Evolutionary conservation across 2,113 vertebrate genomes (phyloP).

Genomic region (Rhagologus leucostigma): DNA sequence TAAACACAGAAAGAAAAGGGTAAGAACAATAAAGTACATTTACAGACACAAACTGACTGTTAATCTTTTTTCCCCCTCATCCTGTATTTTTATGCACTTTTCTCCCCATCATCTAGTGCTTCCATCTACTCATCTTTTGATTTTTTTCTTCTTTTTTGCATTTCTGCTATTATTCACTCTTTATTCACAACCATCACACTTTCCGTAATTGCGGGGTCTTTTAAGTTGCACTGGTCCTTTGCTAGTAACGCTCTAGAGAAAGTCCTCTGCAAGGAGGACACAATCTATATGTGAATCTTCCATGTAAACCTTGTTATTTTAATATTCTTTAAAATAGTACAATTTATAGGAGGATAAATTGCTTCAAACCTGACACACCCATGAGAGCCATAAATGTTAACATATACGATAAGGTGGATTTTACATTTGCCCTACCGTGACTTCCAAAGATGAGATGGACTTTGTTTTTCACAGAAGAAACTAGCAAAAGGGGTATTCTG

Average conservation of each 20-base stretch:
- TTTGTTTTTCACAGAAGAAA: neutral
- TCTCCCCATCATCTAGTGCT: neutral
- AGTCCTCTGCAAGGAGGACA: neutral
- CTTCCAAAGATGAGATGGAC: neutral
- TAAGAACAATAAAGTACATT: neutral
- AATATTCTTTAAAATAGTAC: neutral
- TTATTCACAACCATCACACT: neutral
- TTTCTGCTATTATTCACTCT: neutral
- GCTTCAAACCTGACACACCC: neutral
- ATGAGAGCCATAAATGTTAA: neutral
- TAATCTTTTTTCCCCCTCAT: neutral
- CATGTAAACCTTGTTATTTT: neutral
- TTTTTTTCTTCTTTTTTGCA: neutral
- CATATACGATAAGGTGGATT: neutral
- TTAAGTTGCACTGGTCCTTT: neutral
- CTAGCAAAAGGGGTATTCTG: neutral
- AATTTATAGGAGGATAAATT: neutral
- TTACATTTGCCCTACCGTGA: neutral
- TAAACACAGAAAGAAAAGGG: neutral
- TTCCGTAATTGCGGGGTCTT: neutral
- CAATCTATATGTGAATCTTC: neutral
- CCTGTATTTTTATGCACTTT: neutral
- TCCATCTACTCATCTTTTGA: neutral
- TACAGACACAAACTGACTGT: neutral
- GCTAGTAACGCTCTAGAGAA: neutral